Evolutionary conservation across 2,888 invertebrate genomes (phyloP), one percentile per base, ranked within the genome.

Genomic region (Euclidia mi): DNA sequence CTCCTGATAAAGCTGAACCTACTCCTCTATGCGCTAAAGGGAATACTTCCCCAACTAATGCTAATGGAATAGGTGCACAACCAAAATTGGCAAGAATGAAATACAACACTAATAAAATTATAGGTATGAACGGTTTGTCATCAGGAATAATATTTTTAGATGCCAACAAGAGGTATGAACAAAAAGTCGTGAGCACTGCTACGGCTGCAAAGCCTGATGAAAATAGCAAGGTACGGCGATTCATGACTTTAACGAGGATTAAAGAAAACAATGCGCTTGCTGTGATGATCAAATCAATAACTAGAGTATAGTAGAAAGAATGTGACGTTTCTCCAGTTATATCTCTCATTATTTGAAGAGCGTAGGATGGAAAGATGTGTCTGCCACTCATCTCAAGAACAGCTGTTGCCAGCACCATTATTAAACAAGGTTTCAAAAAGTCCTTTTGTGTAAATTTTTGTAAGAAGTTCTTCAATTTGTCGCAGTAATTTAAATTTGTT

Each of bases 311-410:
- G 20, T 85, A 85, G 44, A 86, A 84, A 0, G 84, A 78, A 1
- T 84, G 72, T 0, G 81, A 47, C 4, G 74, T 82, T 11, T 77
- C 67, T 0, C 79, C 82, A 0, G 82, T 81, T 1, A 91, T 72
- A 55, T 82, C 81, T 0, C 71, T 69, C 9, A 90, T 81, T 0
- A 91, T 88, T 50, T 88, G 83, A n/a, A 83, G 41, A 2, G 90
- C 91, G 28, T 85, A 91, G 0, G 87, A 82, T 0, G 90, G 85
- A 9, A 91, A 89, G 0, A 82, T 62, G 31, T 90, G 89, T 29
- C 88, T 78, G 0, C 91, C 90, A 38, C 86, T 81, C 1, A 76
- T 44, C 62, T 91, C 91, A 0, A 89, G 46, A 1, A 91, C 50
- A 1, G 85, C 1, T 0, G 49, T 65, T 6, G 81, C 75, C 2